phyloP scores from a whole-genome alignment of 1,140 invertebrate species.

The Hetaerina americana region DNA sequence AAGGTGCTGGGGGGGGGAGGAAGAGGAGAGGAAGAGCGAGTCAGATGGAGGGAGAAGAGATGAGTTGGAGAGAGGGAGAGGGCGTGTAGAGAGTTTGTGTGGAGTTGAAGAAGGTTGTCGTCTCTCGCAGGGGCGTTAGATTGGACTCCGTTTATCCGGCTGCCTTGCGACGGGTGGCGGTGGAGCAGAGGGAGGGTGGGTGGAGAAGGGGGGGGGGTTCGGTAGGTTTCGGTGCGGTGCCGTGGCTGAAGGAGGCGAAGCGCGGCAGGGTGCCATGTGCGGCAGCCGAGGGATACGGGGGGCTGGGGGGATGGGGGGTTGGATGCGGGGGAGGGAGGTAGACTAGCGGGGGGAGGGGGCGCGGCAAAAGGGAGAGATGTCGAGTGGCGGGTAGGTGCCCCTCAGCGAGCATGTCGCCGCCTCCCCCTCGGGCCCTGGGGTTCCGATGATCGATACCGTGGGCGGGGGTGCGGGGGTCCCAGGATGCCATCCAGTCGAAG shows the following conservation, averaged over 20 bases:
- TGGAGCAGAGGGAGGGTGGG: not conserved
- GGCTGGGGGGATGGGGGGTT: not conserved
- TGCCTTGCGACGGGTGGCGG: not conserved
- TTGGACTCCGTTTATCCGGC: not conserved
- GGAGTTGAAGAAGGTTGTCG: not conserved
- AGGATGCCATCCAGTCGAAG: not conserved
- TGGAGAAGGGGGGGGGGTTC: too few relatives aligned
- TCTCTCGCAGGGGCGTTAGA: not conserved
- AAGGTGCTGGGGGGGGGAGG: too few relatives aligned
- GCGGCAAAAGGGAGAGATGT: not conserved
- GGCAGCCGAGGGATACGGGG: too few relatives aligned
- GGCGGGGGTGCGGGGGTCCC: not conserved
- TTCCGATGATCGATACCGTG: not conserved
- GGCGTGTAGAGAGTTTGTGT: too few relatives aligned
- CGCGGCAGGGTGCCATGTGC: too few relatives aligned
- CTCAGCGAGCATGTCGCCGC: not conserved
- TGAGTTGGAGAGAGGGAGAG: not conserved
- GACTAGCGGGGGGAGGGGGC: not conserved
- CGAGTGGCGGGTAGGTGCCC: not conserved
- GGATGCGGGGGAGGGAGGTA: not conserved
- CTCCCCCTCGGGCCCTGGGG: not conserved
- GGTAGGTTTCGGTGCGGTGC: too few relatives aligned
- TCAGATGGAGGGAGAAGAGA: not conserved
- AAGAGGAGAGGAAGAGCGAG: not conserved
- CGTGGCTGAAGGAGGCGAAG: too few relatives aligned